A percentile compares a stretch with the other conserved stretches of the same genome.
These are phyloP conservation scores for Anolis carolinensis DNA, from an alignment of 2,113 vertebrate genomes.

Conservation along the genomic window DNA sequence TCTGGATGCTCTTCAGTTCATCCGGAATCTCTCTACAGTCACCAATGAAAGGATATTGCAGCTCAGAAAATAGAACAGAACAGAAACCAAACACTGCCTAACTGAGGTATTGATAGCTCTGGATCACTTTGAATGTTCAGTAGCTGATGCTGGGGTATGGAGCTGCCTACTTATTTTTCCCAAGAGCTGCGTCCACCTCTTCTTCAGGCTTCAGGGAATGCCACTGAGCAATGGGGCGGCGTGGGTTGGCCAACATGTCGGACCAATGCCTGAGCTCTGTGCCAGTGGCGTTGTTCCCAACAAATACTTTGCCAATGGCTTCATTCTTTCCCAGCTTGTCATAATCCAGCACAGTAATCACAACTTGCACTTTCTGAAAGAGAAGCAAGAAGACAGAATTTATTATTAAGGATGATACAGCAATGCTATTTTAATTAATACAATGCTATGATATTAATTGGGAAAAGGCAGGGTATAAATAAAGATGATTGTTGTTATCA, in stretches of 20 bases:
- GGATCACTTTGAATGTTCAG: slow-evolving; percentile 62
- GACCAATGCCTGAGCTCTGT: slow-evolving; percentile 97
- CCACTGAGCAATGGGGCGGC: slow-evolving; percentile 97
- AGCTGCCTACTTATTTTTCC: slow-evolving; percentile 88
- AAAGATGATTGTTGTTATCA: too few species aligned
- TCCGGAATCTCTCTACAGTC: slow-evolving; percentile 66
- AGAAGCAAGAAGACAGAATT: not conserved
- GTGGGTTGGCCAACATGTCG: slow-evolving; percentile 96
- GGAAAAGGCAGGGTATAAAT: too few species aligned
- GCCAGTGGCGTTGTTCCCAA: slow-evolving; percentile 89
- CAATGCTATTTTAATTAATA: too few species aligned
- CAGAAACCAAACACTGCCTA: slow-evolving; percentile 60
- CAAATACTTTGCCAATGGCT: slow-evolving; percentile 96
- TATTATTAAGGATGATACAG: not conserved
- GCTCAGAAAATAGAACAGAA: slow-evolving; percentile 58
- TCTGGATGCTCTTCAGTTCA: slow-evolving; percentile 61
- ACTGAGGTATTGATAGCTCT: slow-evolving; percentile 80
- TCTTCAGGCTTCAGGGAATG: slow-evolving; percentile 97
- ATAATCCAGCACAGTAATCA: slow-evolving; percentile 97
- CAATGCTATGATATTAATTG: too few species aligned
- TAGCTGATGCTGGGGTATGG: not conserved
- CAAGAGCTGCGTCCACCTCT: slow-evolving; percentile 92
- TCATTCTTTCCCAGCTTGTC: slow-evolving; percentile 99
- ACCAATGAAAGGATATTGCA: slow-evolving; percentile 64
- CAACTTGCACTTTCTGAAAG: slow-evolving; percentile 92